Conservation (phyloP, 2,888 invertebrate genomes). For the Conomelus anceps region DNA sequence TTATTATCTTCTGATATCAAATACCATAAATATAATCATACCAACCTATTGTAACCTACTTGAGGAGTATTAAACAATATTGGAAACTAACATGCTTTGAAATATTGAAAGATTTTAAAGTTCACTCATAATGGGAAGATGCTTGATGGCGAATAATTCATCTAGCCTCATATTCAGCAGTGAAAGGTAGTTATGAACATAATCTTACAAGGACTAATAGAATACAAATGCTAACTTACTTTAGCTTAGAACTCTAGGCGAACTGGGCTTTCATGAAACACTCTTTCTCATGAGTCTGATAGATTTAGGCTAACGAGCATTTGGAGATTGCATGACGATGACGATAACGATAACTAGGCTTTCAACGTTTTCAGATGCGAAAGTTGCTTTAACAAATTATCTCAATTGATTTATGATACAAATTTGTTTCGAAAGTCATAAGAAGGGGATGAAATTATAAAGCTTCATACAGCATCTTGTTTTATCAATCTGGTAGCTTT, state of each 20-base stretch:
- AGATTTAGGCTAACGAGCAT: background rate
- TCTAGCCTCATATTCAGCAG: background rate
- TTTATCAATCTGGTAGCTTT: too few species aligned
- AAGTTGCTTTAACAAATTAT: background rate
- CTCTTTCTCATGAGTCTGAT: background rate
- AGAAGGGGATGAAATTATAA: too few species aligned
- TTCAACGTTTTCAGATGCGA: background rate
- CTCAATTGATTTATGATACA: background rate
- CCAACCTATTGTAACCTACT: background rate
- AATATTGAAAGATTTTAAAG: background rate
- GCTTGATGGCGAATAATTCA: background rate
- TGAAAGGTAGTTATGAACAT: background rate
- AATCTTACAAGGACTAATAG: background rate
- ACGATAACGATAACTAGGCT: background rate
- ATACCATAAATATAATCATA: background rate
- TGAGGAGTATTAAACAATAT: background rate
- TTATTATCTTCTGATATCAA: background rate
- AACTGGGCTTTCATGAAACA: background rate
- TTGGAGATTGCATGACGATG: background rate
- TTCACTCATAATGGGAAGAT: background rate
- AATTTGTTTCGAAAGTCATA: background rate
- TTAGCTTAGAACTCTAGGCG: background rate
- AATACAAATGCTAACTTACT: background rate
- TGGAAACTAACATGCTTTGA: background rate
- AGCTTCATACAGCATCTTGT: too few species aligned